A percentile compares a stretch with the other conserved stretches of the same genome.
Evolutionary conservation across 1,140 invertebrate genomes (phyloP).

Genomic region (Caerostris darwini): DNA sequence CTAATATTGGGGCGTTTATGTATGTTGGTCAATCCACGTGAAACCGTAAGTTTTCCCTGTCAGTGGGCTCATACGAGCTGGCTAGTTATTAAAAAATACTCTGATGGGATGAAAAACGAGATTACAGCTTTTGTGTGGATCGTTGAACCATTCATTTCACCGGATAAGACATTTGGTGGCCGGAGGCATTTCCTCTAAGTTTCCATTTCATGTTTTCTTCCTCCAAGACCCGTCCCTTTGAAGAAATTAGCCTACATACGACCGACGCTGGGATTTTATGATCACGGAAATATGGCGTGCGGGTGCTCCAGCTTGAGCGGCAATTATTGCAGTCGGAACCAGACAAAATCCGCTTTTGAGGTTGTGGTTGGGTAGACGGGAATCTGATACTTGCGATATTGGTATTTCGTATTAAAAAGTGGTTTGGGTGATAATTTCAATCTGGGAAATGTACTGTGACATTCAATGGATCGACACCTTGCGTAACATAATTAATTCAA

Average conservation of each 20-base stretch:
- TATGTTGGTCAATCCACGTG: background rate
- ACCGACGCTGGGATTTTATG: constrained; percentile 38
- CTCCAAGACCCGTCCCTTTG: constrained; percentile 38
- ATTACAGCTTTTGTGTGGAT: constrained; percentile 33
- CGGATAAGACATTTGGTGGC: background rate
- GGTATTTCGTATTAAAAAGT: too few relatives aligned
- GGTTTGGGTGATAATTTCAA: too few relatives aligned
- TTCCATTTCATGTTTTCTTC: constrained; percentile 29
- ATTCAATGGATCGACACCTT: too few relatives aligned
- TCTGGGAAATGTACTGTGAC: too few relatives aligned
- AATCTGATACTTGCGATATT: too few relatives aligned
- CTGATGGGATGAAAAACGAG: constrained; percentile 34
- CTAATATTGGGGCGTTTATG: too few relatives aligned
- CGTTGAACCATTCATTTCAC: constrained; percentile 40
- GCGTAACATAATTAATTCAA: too few relatives aligned
- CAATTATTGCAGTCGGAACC: background rate
- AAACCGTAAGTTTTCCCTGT: background rate
- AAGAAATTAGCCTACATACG: constrained; percentile 57
- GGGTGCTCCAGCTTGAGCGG: background rate
- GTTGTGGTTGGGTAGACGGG: background rate
- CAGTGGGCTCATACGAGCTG: background rate
- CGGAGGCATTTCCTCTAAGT: constrained; percentile 42
- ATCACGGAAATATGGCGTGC: background rate
- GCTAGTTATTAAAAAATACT: constrained; percentile 41
- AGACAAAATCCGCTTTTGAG: background rate